A percentile compares a stretch with the other conserved stretches of the same genome.
These are phyloP conservation scores for Cylindroiulus punctatus DNA, from an alignment of 2,888 invertebrate species.

Conservation along the genomic window DNA sequence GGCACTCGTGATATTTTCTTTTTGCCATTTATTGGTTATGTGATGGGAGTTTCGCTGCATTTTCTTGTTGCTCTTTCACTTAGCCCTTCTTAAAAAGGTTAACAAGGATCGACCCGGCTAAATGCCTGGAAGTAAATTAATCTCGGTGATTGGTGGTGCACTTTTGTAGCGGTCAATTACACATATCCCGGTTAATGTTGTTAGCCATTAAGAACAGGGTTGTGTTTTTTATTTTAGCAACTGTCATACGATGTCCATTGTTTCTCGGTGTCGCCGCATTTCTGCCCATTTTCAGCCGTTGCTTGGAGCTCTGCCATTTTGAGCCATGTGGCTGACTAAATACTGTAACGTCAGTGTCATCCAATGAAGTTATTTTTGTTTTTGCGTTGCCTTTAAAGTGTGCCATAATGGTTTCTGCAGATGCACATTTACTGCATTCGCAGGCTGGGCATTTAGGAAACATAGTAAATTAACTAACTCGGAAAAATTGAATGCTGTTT, in stretches of 20 bases:
- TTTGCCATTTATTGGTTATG: not conserved
- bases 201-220: not conserved
- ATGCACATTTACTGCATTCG: not conserved
- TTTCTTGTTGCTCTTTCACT: not conserved
- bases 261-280: not conserved
- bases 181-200: not conserved
- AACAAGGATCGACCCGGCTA: not conserved
- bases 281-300: not conserved
- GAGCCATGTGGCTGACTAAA: not conserved
- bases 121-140: not conserved
- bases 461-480: not conserved
- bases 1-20: slow-evolving; percentile 1
- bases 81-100: not conserved
- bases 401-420: not conserved
- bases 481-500: no score
- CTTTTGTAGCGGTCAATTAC: slow-evolving; percentile 1
- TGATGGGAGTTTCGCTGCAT: not conserved
- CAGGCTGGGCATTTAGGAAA: not conserved
- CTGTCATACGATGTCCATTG: slow-evolving; percentile 9
- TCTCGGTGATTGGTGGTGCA: not conserved
- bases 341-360: not conserved
- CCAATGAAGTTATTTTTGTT: not conserved
- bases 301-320: slow-evolving; percentile 6
- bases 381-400: not conserved
- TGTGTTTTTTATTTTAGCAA: not conserved